These are phyloP conservation scores for Carassius carassius DNA, from an alignment of 2,113 vertebrate genomes.

Conservation along the genomic window DNA sequence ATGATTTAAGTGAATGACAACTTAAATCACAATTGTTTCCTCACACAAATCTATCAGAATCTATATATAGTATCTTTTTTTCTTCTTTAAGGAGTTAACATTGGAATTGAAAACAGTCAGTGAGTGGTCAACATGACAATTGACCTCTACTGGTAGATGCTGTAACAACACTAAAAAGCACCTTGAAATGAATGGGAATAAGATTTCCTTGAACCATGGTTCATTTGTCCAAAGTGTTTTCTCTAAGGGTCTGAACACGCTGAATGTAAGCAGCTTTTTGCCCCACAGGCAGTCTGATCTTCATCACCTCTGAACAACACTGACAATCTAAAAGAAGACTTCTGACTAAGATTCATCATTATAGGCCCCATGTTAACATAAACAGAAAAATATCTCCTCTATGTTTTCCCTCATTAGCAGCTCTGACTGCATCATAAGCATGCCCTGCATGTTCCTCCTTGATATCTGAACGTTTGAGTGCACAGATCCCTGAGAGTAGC, in stretches of 20 bases:
- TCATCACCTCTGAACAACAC: conserved; percentile 43
- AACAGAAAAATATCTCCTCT: conserved; percentile 18
- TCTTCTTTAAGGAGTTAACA: neutral
- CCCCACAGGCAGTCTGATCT: conserved; percentile 18
- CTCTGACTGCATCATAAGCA: neutral
- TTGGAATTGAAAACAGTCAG: neutral
- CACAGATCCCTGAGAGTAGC: neutral
- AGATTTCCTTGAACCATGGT: neutral
- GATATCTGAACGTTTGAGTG: conserved; percentile 9
- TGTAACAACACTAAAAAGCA: neutral
- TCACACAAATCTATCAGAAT: neutral
- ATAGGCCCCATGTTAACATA: conserved; percentile 28
- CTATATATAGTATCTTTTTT: neutral
- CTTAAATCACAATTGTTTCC: too few relatives aligned
- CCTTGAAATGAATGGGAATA: neutral
- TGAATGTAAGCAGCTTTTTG: neutral
- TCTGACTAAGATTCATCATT: conserved; percentile 19
- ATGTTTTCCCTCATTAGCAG: conserved; percentile 32
- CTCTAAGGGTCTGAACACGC: neutral
- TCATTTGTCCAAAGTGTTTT: neutral
- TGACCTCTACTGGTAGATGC: neutral
- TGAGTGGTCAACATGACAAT: neutral
- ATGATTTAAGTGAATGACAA: too few relatives aligned
- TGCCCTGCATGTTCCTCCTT: conserved; percentile 6
- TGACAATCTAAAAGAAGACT: conserved; percentile 3